A percentile compares a stretch with the other conserved stretches of the same genome.
Conservation (phyloP, 64 coral and sea anemone genomes). For the Trachythela sp. region DNA sequence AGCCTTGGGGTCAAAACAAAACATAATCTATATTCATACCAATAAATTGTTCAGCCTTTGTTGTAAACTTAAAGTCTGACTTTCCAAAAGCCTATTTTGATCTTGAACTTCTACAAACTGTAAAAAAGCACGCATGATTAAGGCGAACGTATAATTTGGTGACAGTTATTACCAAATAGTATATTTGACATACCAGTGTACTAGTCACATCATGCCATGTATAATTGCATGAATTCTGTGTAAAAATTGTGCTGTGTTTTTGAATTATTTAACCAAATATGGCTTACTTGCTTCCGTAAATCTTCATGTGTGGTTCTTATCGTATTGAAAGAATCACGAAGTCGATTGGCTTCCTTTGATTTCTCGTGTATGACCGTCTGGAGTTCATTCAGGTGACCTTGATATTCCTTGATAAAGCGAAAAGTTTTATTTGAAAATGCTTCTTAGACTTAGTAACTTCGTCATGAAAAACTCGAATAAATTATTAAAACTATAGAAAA, state of each 20-base stretch:
- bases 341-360: conserved; percentile 69
- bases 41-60: conserved; percentile 78
- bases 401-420: conserved; percentile 66
- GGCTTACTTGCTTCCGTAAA: conserved; percentile 78
- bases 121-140: neutral
- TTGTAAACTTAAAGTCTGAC: conserved; percentile 87
- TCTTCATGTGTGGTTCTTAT: conserved; percentile 89
- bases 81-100: conserved; percentile 79
- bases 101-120: conserved; percentile 80
- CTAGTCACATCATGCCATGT: too few species aligned
- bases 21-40: conserved; percentile 25
- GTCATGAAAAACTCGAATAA: too few species aligned
- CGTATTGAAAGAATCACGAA: conserved; percentile 90
- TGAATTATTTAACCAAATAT: neutral
- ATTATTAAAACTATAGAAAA: too few species aligned
- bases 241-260: too few species aligned
- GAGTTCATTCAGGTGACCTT: conserved; percentile 53
- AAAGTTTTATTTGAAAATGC: neutral
- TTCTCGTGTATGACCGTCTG: conserved; percentile 78
- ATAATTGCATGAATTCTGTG: too few species aligned
- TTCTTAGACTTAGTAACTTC: too few species aligned
- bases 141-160: neutral
- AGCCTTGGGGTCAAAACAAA: too few species aligned
- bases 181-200: neutral
- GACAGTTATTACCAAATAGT: neutral